phyloP scores from a whole-genome alignment of 2,113 vertebrate genomes.

The Petromus typicus region DNA sequence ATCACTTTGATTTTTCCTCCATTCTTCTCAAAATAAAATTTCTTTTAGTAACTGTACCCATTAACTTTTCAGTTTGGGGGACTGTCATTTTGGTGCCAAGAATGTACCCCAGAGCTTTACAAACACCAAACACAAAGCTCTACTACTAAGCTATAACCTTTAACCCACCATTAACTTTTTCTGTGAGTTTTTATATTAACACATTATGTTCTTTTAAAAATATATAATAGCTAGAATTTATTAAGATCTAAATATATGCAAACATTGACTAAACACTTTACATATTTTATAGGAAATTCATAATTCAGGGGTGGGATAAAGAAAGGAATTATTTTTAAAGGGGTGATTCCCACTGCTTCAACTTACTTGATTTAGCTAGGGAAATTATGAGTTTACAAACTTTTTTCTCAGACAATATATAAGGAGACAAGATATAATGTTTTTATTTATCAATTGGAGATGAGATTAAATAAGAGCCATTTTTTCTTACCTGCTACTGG shows the following conservation, averaged over 20 bases:
- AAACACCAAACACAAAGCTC: not conserved
- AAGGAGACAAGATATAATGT: not conserved
- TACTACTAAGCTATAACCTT: not conserved
- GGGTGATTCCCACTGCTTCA: not conserved
- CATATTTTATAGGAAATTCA: not conserved
- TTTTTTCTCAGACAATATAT: not conserved
- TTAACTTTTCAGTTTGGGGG: not conserved
- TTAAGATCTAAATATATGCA: not conserved
- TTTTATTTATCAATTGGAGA: conserved; percentile 9
- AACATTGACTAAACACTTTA: not conserved
- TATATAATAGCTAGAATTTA: not conserved
- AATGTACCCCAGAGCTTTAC: not conserved
- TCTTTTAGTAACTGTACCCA: not conserved
- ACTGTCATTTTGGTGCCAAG: not conserved
- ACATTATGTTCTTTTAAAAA: not conserved
- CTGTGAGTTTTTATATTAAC: not conserved
- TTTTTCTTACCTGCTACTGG: not conserved
- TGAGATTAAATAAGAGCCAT: not conserved
- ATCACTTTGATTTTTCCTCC: not conserved
- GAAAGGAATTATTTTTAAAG: not conserved
- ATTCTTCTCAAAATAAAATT: not conserved
- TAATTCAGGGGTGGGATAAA: not conserved
- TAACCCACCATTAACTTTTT: not conserved
- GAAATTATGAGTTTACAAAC: conserved; percentile 16
- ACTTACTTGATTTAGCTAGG: not conserved